Evolutionary conservation across 2,888 invertebrate species (phyloP), one percentile per base, ranked within the genome.

Genomic region (Torymus auratus): DNA sequence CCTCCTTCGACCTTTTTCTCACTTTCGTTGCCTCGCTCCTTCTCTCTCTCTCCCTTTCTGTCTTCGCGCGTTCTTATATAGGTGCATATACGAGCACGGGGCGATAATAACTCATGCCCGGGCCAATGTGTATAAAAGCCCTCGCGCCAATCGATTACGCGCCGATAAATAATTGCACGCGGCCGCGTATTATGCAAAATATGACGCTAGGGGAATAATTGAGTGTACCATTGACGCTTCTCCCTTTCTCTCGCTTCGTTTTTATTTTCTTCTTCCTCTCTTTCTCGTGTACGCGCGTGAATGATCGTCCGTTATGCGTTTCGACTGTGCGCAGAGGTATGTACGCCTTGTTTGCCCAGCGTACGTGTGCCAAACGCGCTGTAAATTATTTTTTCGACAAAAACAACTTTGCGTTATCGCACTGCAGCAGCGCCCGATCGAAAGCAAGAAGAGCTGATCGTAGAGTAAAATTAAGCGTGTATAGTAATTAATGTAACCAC

Each of bases 131-230:
- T 15, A 61, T 7, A 61, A 17, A 28, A 13, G 53, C 77, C 12
- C 41, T 41, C 41, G 41, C 58, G 58, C 64, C 81, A 78, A 78
- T 77, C 55, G 69, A 75, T 68, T 73, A 64, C 15, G 41, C 41
- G 17, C 17, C 50, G 58, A 67, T 72, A 78, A 78, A 78, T 71
- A 78, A 78, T 72, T 72, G 53, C 28, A 28, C 55, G 17, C 62
- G 53, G n/a, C 2, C 60, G 60, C 60, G 17, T n/a, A 67, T 78
- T 72, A 78, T 61, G 72, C 72, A 78, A 78, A 78, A 78, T 78
- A 78, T 56, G 78, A 67, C 78, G 67, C 62, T 62, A 41, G 53
- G 55, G 61, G 53, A 23, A 69, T 76, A 76, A 76, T 76, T 58
- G 69, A 76, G 61, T 53, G 61, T 53, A 62, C 50, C 52, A 69